Conservation (phyloP, 64 coral and sea anemone species). For the Pocillopora verrucosa region DNA sequence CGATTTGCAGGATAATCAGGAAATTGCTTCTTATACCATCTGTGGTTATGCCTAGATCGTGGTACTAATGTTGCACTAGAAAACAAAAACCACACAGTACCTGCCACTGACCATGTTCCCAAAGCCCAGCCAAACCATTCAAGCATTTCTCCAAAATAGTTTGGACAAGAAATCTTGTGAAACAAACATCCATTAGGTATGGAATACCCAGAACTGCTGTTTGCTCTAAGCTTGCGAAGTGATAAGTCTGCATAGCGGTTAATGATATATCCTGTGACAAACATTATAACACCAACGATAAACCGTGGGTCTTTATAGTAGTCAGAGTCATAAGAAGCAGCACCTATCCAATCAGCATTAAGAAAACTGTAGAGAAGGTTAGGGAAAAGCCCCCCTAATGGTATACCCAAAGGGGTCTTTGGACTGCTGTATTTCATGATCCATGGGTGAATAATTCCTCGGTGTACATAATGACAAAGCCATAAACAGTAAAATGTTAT, state of each 20-base stretch:
- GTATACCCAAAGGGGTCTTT: slow-evolving; percentile 49
- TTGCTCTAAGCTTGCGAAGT: slow-evolving; percentile 30
- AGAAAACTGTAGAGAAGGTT: slow-evolving; percentile 54
- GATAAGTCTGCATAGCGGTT: slow-evolving; percentile 46
- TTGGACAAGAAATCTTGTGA: slow-evolving; percentile 7
- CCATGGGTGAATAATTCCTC: slow-evolving; percentile 57
- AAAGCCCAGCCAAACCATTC: slow-evolving; percentile 62
- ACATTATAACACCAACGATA: slow-evolving; percentile 29
- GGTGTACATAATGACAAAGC: slow-evolving; percentile 62
- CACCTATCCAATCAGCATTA: slow-evolving; percentile 56
- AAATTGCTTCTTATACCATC: slow-evolving; percentile 52
- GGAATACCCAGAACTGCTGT: neutral
- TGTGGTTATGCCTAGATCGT: slow-evolving; percentile 44
- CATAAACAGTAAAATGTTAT: slow-evolving; percentile 42
- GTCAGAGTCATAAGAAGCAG: slow-evolving; percentile 1
- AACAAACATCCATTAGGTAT: slow-evolving; percentile 5
- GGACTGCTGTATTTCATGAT: slow-evolving; percentile 61
- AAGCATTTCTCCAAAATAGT: slow-evolving; percentile 58
- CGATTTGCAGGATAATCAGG: slow-evolving; percentile 40
- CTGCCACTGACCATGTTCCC: slow-evolving; percentile 46
- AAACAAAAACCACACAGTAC: slow-evolving; percentile 55
- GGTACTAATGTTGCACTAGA: slow-evolving; percentile 43
- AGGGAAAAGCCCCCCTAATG: slow-evolving; percentile 30
- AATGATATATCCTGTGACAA: slow-evolving; percentile 47
- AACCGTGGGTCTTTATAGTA: slow-evolving; percentile 58